phyloP scores from a whole-genome alignment of 2,888 invertebrate genomes.

The Troilus luridus region DNA sequence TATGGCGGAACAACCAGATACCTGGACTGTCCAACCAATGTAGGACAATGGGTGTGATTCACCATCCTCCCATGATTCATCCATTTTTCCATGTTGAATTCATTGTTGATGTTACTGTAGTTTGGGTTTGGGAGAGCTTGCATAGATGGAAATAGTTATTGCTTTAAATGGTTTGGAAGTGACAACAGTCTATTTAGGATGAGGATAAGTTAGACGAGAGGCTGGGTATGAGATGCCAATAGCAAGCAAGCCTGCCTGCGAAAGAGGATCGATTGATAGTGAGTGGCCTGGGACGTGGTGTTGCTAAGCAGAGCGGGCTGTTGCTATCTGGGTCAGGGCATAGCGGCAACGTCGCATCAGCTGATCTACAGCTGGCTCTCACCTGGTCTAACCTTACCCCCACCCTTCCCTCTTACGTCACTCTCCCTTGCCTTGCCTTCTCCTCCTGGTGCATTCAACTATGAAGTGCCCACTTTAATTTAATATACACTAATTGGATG shows the following conservation, averaged over 20 bases:
- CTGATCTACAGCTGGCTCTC: slow-evolving; percentile 53
- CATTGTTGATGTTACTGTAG: neutral
- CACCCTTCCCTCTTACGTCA: slow-evolving; percentile 6
- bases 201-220: neutral
- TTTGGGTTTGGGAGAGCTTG: neutral
- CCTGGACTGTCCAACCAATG: neutral
- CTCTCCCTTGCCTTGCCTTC: neutral
- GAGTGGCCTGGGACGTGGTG: neutral
- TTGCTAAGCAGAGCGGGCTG: slow-evolving; percentile 33
- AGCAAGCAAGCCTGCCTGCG: neutral
- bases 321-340: slow-evolving; percentile 52
- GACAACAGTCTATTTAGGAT: neutral
- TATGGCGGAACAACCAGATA: neutral
- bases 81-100: neutral
- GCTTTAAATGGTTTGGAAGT: neutral
- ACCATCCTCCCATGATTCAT: neutral
- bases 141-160: neutral
- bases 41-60: too few species aligned
- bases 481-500: neutral
- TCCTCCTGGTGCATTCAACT: neutral
- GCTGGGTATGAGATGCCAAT: neutral
- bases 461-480: slow-evolving; percentile 25
- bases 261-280: neutral
- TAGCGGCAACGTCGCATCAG: slow-evolving; percentile 54
- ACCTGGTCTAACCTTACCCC: slow-evolving; percentile 54